Evolutionary conservation across 2,888 invertebrate genomes (phyloP).

Genomic region (Glaucopsyche alexis): DNA sequence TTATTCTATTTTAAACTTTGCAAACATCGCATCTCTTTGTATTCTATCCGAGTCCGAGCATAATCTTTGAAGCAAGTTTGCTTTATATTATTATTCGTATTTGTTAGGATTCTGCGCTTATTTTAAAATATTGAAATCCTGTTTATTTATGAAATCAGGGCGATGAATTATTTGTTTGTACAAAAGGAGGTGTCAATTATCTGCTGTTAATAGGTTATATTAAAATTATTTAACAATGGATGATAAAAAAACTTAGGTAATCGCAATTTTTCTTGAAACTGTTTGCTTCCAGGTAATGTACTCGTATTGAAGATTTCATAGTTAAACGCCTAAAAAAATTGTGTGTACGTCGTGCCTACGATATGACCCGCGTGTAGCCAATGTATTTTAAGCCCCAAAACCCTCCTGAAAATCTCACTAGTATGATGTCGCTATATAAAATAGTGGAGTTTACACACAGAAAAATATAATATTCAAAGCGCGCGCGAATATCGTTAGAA

Average conservation of each 20-base stretch:
- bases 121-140: background rate
- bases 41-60: slow-evolving; percentile 24
- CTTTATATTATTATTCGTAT: slow-evolving; percentile 22
- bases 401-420: background rate
- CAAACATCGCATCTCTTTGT: slow-evolving; percentile 27
- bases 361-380: background rate
- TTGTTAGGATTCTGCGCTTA: background rate
- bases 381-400: background rate
- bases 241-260: too few relatives aligned
- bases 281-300: too few relatives aligned
- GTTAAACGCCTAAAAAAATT: background rate
- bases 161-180: background rate
- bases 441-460: slow-evolving; percentile 16
- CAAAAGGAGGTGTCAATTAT: background rate
- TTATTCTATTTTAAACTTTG: slow-evolving; percentile 28
- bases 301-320: too few relatives aligned
- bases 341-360: background rate
- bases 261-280: too few relatives aligned
- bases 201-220: too few relatives aligned
- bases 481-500: slow-evolving; percentile 31
- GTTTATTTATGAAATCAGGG: background rate
- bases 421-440: slow-evolving; percentile 1
- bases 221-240: too few relatives aligned
- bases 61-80: slow-evolving; percentile 24
- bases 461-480: slow-evolving; percentile 27